Evolutionary conservation across 2,113 vertebrate genomes (phyloP), one percentile per base, ranked within the genome.

Genomic region (Lipophrys pholis): DNA sequence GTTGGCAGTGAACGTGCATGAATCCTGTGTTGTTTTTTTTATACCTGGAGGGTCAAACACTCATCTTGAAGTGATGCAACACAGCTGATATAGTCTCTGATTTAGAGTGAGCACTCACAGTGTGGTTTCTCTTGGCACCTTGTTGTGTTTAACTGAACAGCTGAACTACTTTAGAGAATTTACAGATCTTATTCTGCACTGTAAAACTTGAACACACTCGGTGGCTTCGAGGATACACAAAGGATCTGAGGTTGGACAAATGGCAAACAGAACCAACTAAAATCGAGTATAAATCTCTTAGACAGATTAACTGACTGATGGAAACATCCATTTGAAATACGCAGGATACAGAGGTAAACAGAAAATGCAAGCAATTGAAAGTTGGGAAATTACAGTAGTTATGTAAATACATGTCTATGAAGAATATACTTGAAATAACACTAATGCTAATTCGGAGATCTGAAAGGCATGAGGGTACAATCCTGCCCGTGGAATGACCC

Each of bases 1-100:
- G 41, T 63, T 59, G 30, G 57, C 15, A 11, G 60, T 40, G 42
- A 39, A 59, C 3, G 2, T 80, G 84, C 90, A 90, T 88, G 90
- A 56, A 59, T 57, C n/a, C n/a, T 66, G 12, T 59, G 53, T 58
- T 63, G 30, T 66, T 17, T 7, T 46, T 66, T 12, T 51, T 12
- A 60, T 55, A 21, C 21, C 21, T 62, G 10, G 36, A 41, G 49
- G 55, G 50, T 50, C 52, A 48, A 11, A 3, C 16, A 21, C 48
- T 76, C 55, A 65, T 35, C 11, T 65, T 42, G 7, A 53, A 17
- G 51, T 74, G 74, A 54, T 62, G 41, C 36, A 53, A 11, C 40
- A 41, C 50, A 16, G 15, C 50, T n/a, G 57, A 58, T 41, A 12
- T 55, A 21, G 49, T 58, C 8, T 56, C 6, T 16, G 17, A 40